Evolutionary conservation across 2,888 invertebrate species (phyloP).

Genomic region (Diaperis boleti): DNA sequence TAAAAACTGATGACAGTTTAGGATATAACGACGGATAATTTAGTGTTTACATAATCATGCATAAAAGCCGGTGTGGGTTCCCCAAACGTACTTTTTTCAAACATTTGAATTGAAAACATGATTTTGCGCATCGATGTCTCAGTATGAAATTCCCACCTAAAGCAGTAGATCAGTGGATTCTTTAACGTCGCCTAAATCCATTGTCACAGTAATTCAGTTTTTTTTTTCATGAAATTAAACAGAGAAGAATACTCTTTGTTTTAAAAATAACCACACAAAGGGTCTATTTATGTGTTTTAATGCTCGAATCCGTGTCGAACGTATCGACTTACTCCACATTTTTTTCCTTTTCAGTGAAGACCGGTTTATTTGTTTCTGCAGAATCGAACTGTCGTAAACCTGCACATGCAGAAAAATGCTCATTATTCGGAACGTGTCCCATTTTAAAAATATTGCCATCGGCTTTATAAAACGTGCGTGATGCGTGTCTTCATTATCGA

Average conservation of each 20-base stretch:
- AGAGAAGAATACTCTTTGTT: neutral
- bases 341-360: constrained; percentile 5
- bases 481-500: constrained; percentile 48
- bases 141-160: neutral
- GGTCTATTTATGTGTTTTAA: constrained; percentile 12
- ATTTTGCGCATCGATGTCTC: constrained; percentile 20
- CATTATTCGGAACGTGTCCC: constrained; percentile 46
- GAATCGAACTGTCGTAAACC: constrained; percentile 7
- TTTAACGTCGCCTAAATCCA: neutral
- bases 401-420: constrained; percentile 41
- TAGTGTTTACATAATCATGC: no score
- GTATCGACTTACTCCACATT: constrained; percentile 8
- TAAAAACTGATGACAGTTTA: no score
- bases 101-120: constrained; percentile 22
- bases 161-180: constrained; percentile 10
- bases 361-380: constrained; percentile 14
- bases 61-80: neutral
- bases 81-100: constrained; percentile 15
- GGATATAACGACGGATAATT: no score
- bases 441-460: constrained; percentile 45
- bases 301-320: constrained; percentile 5
- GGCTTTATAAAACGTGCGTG: constrained; percentile 38
- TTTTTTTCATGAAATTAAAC: neutral
- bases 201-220: neutral
- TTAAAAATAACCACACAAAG: constrained; percentile 27